Conservation (phyloP, 1,140 invertebrate genomes). For the Patella vulgata region DNA sequence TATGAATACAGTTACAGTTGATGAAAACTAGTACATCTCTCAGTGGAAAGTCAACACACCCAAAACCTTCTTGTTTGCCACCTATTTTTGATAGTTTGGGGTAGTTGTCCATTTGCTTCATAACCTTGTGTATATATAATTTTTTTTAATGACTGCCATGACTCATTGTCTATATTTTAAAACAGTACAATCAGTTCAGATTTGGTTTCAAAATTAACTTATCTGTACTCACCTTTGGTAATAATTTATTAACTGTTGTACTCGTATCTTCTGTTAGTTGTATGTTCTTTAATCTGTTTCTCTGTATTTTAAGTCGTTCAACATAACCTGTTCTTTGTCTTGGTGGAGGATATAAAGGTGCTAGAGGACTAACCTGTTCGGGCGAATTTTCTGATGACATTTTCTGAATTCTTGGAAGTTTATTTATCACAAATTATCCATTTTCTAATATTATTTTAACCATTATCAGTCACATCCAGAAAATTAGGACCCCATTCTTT, state of each 20-base stretch:
- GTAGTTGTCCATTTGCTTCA: no score
- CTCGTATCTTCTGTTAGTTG: constrained; percentile 4
- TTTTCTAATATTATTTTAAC: neutral
- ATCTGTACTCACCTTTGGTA: constrained; percentile 24
- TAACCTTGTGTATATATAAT: no score
- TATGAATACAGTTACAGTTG: no score
- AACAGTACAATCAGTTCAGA: no score
- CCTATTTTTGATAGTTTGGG: no score
- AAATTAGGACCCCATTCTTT: neutral
- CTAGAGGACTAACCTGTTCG: neutral
- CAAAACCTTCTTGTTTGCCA: no score
- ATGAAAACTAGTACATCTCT: no score
- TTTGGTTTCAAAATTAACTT: no score
- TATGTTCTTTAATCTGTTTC: constrained; percentile 13
- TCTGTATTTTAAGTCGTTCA: constrained; percentile 18
- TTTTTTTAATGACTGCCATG: no score
- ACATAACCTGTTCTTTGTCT: constrained; percentile 10
- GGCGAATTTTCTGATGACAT: neutral
- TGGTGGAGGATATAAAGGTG: no score
- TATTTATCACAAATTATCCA: neutral
- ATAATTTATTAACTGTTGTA: constrained; percentile 1
- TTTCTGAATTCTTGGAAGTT: constrained; percentile 1
- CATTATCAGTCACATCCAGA: neutral
- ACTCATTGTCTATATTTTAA: no score
- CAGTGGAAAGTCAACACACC: no score